phyloP scores from a whole-genome alignment of 2,797 vertebrate species.

The Heteromormyrus szaboi region DNA sequence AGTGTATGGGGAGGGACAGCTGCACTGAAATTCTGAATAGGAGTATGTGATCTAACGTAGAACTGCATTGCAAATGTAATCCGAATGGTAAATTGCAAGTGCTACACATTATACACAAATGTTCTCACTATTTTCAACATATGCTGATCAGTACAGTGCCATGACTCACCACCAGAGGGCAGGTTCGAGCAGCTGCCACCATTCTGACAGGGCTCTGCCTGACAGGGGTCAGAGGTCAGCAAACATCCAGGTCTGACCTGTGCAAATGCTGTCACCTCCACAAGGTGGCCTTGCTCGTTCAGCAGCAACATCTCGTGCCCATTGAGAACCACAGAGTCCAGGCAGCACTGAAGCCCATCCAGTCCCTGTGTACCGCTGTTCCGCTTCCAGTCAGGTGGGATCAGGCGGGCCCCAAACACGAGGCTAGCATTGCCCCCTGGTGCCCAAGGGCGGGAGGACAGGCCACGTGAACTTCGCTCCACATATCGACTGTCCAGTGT shows the following conservation, averaged over 20 bases:
- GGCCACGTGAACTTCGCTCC: constrained; percentile 73
- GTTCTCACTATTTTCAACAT: background rate
- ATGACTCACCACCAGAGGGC: constrained; percentile 74
- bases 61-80: background rate
- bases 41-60: constrained; percentile 21
- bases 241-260: constrained; percentile 83
- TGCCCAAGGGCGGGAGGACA: constrained; percentile 80
- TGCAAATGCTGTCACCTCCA: constrained; percentile 78
- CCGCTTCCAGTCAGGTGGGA: constrained; percentile 59
- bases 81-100: background rate
- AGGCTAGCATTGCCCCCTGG: constrained; percentile 74
- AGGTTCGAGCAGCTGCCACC: constrained; percentile 75
- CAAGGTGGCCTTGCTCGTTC: constrained; percentile 76
- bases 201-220: constrained; percentile 79
- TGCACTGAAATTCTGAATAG: constrained; percentile 76
- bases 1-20: constrained; percentile 80
- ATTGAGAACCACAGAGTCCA: constrained; percentile 80
- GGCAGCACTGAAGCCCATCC: constrained; percentile 89
- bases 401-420: constrained; percentile 85
- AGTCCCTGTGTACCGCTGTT: constrained; percentile 68
- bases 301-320: constrained; percentile 84
- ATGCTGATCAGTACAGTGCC: background rate
- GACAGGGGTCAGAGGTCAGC: constrained; percentile 75
- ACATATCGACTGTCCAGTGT: constrained; percentile 78
- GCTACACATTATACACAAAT: background rate